Percentiles rank a stretch among this genome's conserved stretches.
Conservation (phyloP, 2,113 vertebrate species). For the Pseudorasbora parva region DNA sequence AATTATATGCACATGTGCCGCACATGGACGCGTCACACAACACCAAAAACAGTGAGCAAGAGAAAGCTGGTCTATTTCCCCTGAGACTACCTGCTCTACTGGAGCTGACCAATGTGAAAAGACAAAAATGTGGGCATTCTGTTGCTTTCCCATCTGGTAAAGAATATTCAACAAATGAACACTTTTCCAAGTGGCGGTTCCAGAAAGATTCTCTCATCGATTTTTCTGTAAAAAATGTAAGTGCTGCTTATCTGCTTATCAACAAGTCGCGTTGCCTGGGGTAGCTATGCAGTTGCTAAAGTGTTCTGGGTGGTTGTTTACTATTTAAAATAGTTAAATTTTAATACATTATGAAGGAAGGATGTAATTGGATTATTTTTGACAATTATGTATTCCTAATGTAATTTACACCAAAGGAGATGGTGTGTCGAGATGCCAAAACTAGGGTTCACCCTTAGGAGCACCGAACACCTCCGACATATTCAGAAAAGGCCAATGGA, state of each 20-base stretch:
- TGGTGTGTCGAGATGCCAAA: no score
- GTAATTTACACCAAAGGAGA: no score
- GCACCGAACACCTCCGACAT: no score
- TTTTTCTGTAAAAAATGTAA: background rate
- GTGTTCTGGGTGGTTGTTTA: no score
- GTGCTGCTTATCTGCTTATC: background rate
- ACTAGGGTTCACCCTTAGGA: no score
- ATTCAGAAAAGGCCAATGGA: no score
- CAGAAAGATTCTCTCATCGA: background rate
- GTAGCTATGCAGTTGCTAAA: no score
- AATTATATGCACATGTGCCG: slow-evolving; percentile 43
- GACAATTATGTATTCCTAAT: no score
- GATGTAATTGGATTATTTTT: no score
- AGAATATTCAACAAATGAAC: background rate
- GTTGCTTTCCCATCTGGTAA: slow-evolving; percentile 41
- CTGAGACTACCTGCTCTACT: slow-evolving; percentile 70
- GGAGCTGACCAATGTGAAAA: slow-evolving; percentile 23
- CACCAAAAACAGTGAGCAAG: slow-evolving; percentile 65
- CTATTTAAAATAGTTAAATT: no score
- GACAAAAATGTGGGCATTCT: background rate
- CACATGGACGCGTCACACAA: slow-evolving; percentile 40
- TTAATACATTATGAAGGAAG: no score
- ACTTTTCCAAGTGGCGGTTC: background rate
- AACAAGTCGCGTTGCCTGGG: background rate
- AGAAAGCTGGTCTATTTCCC: slow-evolving; percentile 74